These are phyloP conservation scores for Carcina quercana DNA, from an alignment of 2,888 invertebrate genomes.

Conservation along the genomic window DNA sequence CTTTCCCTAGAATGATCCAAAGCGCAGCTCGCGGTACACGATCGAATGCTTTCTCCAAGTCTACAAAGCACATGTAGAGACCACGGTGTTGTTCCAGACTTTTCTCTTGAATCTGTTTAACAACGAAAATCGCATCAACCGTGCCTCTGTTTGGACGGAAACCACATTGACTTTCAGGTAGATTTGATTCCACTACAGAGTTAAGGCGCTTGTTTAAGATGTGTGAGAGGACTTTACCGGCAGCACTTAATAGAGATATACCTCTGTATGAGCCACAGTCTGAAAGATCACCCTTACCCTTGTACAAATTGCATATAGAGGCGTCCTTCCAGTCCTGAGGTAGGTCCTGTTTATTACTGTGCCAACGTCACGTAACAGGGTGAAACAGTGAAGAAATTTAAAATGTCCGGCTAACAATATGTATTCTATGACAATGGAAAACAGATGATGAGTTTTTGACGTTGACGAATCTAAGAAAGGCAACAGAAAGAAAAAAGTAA, in stretches of 20 bases:
- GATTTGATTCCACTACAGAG: constrained; percentile 8
- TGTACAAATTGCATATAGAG: background rate
- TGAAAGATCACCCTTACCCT: background rate
- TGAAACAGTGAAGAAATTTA: too few species aligned
- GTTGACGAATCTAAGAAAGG: too few species aligned
- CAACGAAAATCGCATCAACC: constrained; percentile 11
- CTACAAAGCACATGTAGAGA: constrained; percentile 4
- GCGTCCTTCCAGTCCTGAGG: background rate
- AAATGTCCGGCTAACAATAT: too few species aligned
- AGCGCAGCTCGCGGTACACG: too few species aligned
- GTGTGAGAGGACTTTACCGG: background rate
- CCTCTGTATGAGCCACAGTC: background rate
- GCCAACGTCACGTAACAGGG: too few species aligned
- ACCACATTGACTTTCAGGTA: constrained; percentile 18
- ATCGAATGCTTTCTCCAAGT: constrained; percentile 13
- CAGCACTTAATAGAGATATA: background rate
- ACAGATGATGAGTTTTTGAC: too few species aligned
- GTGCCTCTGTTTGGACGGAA: constrained; percentile 16
- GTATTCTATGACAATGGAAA: too few species aligned
- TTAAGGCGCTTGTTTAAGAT: constrained; percentile 8
- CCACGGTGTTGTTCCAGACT: constrained; percentile 10
- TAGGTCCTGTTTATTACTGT: too few species aligned
- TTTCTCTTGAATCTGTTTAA: constrained; percentile 9
- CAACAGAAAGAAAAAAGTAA: too few species aligned
- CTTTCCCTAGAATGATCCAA: constrained; percentile 2